phyloP scores from a whole-genome alignment of 1,140 invertebrate species.

The Phortica variegata region DNA sequence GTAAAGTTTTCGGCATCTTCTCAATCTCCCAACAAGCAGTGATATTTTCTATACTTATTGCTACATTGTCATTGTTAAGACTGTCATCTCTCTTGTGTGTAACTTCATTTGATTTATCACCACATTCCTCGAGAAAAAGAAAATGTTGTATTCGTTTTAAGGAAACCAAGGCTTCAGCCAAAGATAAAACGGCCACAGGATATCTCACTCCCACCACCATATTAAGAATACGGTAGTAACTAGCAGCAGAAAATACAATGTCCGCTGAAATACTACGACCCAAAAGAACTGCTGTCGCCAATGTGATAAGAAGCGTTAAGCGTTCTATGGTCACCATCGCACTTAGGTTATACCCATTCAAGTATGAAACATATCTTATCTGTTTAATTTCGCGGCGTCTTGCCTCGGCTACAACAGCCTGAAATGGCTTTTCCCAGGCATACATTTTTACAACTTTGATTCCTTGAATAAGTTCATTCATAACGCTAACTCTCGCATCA shows the following conservation, averaged over 20 bases:
- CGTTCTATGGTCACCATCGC: constrained; percentile 72
- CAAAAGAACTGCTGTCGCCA: constrained; percentile 69
- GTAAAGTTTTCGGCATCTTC: too few relatives aligned
- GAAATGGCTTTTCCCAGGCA: constrained; percentile 73
- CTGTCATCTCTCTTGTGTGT: constrained; percentile 35
- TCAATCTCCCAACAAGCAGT: too few relatives aligned
- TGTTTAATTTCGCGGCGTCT: constrained; percentile 67
- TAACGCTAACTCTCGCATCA: constrained; percentile 74
- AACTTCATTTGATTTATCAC: constrained; percentile 32
- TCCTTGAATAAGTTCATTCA: constrained; percentile 75
- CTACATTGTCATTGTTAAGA: too few relatives aligned
- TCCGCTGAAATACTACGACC: constrained; percentile 70
- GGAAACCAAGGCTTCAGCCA: constrained; percentile 69
- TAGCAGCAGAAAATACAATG: too few relatives aligned
- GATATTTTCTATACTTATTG: too few relatives aligned
- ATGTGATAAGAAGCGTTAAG: constrained; percentile 71
- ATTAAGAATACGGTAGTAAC: too few relatives aligned
- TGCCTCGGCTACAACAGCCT: constrained; percentile 60
- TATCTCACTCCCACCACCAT: constrained; percentile 75
- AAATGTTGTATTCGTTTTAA: constrained; percentile 67
- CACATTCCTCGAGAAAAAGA: constrained; percentile 65
- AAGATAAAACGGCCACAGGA: constrained; percentile 69
- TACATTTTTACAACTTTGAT: constrained; percentile 82
- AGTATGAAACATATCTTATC: constrained; percentile 68
- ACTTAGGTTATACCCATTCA: constrained; percentile 70